phyloP scores from a whole-genome alignment of 2,113 vertebrate genomes.

The Ranitomeya imitator region DNA sequence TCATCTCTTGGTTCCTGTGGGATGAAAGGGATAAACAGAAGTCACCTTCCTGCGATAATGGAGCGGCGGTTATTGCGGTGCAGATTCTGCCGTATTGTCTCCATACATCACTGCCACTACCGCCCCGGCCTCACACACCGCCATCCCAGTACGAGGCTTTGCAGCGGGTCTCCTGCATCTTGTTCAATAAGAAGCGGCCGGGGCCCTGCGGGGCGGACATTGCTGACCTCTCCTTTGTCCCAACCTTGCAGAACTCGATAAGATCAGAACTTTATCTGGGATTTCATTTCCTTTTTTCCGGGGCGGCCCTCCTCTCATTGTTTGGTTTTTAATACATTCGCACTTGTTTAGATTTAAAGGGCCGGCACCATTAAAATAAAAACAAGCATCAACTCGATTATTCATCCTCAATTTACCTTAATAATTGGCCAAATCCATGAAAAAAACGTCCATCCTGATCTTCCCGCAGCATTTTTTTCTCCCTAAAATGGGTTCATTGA shows the following conservation, averaged over 20 bases:
- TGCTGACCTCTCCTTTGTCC: not conserved
- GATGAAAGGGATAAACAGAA: not conserved
- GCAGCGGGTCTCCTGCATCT: not conserved
- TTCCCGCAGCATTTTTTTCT: not conserved
- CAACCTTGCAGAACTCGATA: slow-evolving; percentile 1
- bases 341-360: not conserved
- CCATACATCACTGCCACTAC: slow-evolving; percentile 31
- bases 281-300: not conserved
- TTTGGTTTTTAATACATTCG: not conserved
- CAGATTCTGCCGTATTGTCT: not conserved
- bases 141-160: not conserved
- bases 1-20: slow-evolving; percentile 4
- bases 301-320: not conserved
- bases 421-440: not conserved
- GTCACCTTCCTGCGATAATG: not conserved
- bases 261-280: slow-evolving; percentile 18
- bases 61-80: not conserved
- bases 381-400: not conserved
- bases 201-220: not conserved
- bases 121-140: not conserved
- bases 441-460: not conserved
- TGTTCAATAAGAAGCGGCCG: slow-evolving; percentile 16
- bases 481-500: no score
- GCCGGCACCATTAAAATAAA: no score
- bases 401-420: not conserved